Conservation (phyloP, 2,888 invertebrate genomes). For the Ormyrus pomaceus region DNA sequence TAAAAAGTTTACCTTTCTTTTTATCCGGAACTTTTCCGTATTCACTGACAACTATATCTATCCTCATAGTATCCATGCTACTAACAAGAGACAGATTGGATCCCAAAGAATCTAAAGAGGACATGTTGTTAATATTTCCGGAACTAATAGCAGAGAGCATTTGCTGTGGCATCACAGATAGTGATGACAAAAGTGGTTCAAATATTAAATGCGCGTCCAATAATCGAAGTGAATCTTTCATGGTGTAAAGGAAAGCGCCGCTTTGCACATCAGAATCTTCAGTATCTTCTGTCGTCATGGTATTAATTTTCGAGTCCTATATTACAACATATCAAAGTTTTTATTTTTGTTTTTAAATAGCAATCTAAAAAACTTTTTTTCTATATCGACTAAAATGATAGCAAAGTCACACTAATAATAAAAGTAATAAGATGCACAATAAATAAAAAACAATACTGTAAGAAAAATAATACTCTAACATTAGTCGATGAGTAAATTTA, state of each 20-base stretch:
- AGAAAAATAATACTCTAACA: not conserved
- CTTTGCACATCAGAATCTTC: constrained; percentile 73
- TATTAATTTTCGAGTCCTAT: constrained; percentile 75
- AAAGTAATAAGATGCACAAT: not conserved
- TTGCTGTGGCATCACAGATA: constrained; percentile 94
- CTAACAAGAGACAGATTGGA: constrained; percentile 90
- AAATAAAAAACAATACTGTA: not conserved
- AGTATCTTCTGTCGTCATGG: constrained; percentile 74
- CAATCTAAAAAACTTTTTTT: not conserved
- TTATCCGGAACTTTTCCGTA: constrained; percentile 82
- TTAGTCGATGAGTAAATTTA: constrained; percentile 18
- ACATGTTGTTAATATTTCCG: constrained; percentile 79
- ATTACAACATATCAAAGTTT: constrained; percentile 30
- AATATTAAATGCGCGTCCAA: constrained; percentile 96
- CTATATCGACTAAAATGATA: not conserved
- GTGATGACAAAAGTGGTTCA: constrained; percentile 91
- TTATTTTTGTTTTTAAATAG: not conserved
- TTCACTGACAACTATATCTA: constrained; percentile 97
- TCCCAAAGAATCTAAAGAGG: constrained; percentile 90
- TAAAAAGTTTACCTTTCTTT: constrained; percentile 75
- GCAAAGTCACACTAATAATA: not conserved
- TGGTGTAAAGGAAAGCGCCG: constrained; percentile 84
- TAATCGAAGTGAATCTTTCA: constrained; percentile 89
- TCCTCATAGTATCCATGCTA: constrained; percentile 90
- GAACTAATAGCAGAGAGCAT: constrained; percentile 78